Base-by-base conservation (phyloP, 92 coral and sea anemone species). In the Blastomussa wellsi region DNA sequence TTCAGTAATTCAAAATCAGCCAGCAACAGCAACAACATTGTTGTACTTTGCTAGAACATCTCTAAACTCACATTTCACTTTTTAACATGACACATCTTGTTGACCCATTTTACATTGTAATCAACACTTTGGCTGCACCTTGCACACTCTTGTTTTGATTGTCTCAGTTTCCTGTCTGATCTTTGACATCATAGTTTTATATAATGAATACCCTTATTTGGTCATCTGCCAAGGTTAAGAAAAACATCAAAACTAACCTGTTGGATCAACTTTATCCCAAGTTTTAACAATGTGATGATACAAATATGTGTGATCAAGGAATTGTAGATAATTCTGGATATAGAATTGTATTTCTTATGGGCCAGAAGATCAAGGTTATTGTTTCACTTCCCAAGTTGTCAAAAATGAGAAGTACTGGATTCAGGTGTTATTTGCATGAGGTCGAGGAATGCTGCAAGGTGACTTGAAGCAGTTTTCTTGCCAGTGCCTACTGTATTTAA, bases 341-440 rank as follows among this genome's bases (percentile, higher is more conserved):
- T 14, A 49, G 24, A 12, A 60, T 79, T 14, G 17, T 55, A 35
- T 42, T 68, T 53, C 44, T 29, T 4, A 69, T 69, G 55, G 29
- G 59, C 66, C 48, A 36, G 41, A 31, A 37, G 48, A 48, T 51
- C 12, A 52, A 52, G n/a, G 9, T 0, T 76, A 29, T 48, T 69
- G 37, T 59, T 31, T 51, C 33, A 35, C 49, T 33, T 51, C 26
- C 75, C 11, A 47, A 28, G 75, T 70, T 70, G 44, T 17, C 44
- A 38, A 38, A 80, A 67, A 81, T 81, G 85, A 69, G 77, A 37
- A 81, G 77, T 20, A 81, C 49, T 20, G 32, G 48, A 19, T 81
- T 81, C 67, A 42, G 52, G 49, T 81, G 79, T 77, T 74, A 74
- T 77, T 19, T 83, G 24, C 81, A 39, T 35, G 48, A 42, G 16